Base-by-base conservation (phyloP, 2,797 vertebrate genomes). In the Decapterus maruadsi region DNA sequence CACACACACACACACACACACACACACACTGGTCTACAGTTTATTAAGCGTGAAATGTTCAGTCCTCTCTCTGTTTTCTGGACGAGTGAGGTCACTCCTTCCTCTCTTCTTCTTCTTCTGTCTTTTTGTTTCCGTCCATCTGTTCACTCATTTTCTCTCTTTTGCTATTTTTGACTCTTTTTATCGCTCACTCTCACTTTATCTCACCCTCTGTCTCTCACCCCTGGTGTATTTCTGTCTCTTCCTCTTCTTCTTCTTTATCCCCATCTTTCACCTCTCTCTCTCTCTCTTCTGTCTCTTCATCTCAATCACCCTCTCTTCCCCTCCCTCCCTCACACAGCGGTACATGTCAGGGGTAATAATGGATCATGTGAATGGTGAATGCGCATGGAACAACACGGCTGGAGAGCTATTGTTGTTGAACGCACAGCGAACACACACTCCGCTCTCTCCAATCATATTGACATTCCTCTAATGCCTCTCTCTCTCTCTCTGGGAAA, bases 311-410 rank as follows among this genome's bases (percentile, higher is more conserved):
- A 43, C 64, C 2, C 61, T 36, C 51, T 7, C n/a, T 20, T 19
- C 58, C 26, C 11, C 68, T 56, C 45, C n/a, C 19, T n/a, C 54
- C 10, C 74, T 42, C 72, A 64, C 90, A 10, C 89, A 86, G 90
- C 80, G 69, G 82, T 88, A 64, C 84, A 85, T 83, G 91, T 93
- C 92, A 92, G 88, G 76, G 85, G 75, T 76, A 89, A 89, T 91
- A 90, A 92, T 84, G 90, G 90, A 89, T 93, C 89, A 86, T 91
- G 86, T 82, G 89, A 93, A 88, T 87, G 86, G 86, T 82, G 89
- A 93, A 88, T 89, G 87, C 83, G 73, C 89, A 87, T 77, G 83
- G 82, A 91, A 87, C 84, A 87, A 90, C 91, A 81, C 87, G 82
- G 87, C 87, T 90, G 90, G 92, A 87, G 84, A 81, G 81, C 90